Evolutionary conservation across 2,888 invertebrate genomes (phyloP).

Genomic region (Tanytarsus gracilentus): DNA sequence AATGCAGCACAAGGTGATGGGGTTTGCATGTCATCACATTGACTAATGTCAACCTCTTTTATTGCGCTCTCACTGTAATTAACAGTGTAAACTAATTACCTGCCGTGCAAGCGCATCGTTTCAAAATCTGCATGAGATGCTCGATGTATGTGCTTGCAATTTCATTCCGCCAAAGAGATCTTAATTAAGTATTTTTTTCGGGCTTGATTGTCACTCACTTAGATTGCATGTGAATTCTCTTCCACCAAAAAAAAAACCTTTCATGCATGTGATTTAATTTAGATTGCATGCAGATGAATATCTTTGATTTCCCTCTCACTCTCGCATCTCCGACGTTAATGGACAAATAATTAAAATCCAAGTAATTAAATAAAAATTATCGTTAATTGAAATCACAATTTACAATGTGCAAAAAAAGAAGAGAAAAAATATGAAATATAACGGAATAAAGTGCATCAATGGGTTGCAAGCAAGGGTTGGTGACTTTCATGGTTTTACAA

Average conservation of each 20-base stretch:
- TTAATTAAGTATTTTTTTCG: constrained; percentile 26
- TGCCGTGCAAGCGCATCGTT: constrained; percentile 9
- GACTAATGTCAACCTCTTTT: not conserved
- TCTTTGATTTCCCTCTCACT: not conserved
- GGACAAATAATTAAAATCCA: constrained; percentile 26
- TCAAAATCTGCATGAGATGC: not conserved
- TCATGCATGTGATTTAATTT: constrained; percentile 8
- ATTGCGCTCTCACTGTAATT: constrained; percentile 12
- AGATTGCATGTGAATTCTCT: constrained; percentile 14
- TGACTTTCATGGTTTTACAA: too few species aligned
- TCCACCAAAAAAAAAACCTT: not conserved
- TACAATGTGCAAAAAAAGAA: constrained; percentile 14
- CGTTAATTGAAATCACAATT: constrained; percentile 26
- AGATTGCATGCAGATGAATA: constrained; percentile 13
- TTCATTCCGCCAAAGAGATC: constrained; percentile 10
- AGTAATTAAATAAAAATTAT: constrained; percentile 28
- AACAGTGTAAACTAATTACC: constrained; percentile 25
- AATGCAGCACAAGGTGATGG: too few species aligned
- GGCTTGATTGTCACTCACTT: constrained; percentile 18
- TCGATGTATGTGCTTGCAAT: not conserved
- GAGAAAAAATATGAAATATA: not conserved
- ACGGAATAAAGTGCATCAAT: not conserved
- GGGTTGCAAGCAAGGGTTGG: too few species aligned
- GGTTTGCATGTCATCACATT: constrained; percentile 12
- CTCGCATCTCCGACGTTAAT: constrained; percentile 12